Evolutionary conservation across 1,140 invertebrate genomes (phyloP), one percentile per base, ranked within the genome.

Genomic region (Drosophila asahinai): DNA sequence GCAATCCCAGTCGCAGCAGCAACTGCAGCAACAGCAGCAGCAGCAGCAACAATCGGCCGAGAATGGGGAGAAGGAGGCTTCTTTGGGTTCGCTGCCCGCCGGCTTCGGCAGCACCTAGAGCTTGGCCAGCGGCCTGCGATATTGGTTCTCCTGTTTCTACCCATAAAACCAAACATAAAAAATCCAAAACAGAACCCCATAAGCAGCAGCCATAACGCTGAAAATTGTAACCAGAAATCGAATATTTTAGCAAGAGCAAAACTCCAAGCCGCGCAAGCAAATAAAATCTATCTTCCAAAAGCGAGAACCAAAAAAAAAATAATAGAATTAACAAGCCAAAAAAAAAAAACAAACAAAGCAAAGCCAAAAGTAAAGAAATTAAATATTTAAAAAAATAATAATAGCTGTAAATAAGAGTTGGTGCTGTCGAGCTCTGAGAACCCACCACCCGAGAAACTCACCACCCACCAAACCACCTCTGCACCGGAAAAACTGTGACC

Each of bases 111-210:
- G 86, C 62, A 93, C 92, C 82, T 93, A 93, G 92, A 93, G 86
- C 70, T 66, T 79, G 78, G 79, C 89, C 65, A 86, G 64, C 66
- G 92, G 91, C 83, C 81, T 86, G 67, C 89, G 91, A 79, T 92
- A 92, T 83, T 83, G 91, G 68, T 93, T 93, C 62, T 93, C 91
- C 65, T 93, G 92, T 83, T 93, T 93, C 74, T 83, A 92, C 6
- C 84, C 84, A 43, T 89, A 87, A 77, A 63, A 59, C 33, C 43
- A 65, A 45, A 40, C 30, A 22, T 42, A 75, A 63, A 52, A 58
- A n/a, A 17, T 33, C 36, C 15, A 51, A 57, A 55, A 52, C 51
- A 12, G 43, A 58, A 45, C 38, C 38, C 59, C 59, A 40, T 57
- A 68, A 54, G 30, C 45, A 25, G 52, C 76, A 70, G 38, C 40